Percentiles rank a stretch among this genome's conserved stretches.
Evolutionary conservation across 2,888 invertebrate species (phyloP).

Genomic region (Pseudococcus longispinus): DNA sequence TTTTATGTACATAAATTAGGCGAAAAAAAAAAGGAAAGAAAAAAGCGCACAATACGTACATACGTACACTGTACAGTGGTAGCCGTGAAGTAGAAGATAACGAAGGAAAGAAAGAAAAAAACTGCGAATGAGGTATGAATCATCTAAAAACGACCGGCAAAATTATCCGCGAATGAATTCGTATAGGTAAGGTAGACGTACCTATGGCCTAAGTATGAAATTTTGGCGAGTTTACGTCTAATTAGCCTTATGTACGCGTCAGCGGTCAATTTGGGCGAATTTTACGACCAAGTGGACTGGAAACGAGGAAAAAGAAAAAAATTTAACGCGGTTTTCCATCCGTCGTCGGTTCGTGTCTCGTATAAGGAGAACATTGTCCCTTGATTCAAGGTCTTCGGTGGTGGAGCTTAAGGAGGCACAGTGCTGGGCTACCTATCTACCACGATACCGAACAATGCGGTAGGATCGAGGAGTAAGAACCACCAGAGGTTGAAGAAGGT

Average conservation of each 20-base stretch:
- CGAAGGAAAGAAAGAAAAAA: not conserved
- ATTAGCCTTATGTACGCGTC: not conserved
- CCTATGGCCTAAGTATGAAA: not conserved
- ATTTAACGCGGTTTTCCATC: not conserved
- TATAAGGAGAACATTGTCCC: not conserved
- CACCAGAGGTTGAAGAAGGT: not conserved
- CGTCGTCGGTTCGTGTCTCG: not conserved
- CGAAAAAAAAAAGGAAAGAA: not conserved
- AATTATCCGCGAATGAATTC: not conserved
- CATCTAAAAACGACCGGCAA: not conserved
- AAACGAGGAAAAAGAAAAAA: not conserved
- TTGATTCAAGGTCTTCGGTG: not conserved
- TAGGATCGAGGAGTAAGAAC: not conserved
- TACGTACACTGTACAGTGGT: not conserved
- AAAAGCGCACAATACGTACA: not conserved
- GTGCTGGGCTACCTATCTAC: not conserved
- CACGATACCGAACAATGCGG: not conserved
- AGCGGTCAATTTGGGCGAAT: not conserved
- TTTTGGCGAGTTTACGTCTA: not conserved
- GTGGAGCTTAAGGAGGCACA: not conserved
- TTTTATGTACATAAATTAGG: constrained; percentile 5
- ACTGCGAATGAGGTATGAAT: not conserved
- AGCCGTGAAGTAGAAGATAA: not conserved
- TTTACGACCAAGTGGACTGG: not conserved
- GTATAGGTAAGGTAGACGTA: not conserved